Evolutionary conservation across 2,888 invertebrate genomes (phyloP).

Genomic region (Lasioglossum oenotherae): DNA sequence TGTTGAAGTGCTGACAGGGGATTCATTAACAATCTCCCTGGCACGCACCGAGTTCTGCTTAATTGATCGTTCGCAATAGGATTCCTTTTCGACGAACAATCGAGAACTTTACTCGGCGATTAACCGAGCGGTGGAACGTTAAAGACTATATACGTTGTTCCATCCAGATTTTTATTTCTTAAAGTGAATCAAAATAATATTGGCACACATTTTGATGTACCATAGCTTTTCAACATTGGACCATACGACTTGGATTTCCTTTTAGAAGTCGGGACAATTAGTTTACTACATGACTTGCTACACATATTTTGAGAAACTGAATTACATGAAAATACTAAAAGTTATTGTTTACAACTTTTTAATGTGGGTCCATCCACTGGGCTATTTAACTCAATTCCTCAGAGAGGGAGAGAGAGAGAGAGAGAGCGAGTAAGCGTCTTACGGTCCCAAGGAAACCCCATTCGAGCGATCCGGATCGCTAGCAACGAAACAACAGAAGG

Average conservation of each 20-base stretch:
- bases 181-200: no score
- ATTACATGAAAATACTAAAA: no score
- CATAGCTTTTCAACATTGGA: no score
- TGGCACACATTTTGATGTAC: no score
- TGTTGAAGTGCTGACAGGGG: slow-evolving; percentile 1
- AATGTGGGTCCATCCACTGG: no score
- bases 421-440: background rate
- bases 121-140: background rate
- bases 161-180: background rate
- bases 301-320: no score
- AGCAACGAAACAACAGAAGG: background rate
- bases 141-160: background rate
- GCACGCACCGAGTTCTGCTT: background rate
- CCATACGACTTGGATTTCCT: no score
- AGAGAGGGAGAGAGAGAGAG: background rate
- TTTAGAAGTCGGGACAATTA: no score
- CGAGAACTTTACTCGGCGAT: background rate
- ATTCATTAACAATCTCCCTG: slow-evolving; percentile 23
- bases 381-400: background rate
- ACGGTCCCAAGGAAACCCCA: background rate
- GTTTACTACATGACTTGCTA: no score
- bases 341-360: no score
- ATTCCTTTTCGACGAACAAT: background rate
- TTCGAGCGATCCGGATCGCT: background rate
- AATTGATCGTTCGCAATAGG: background rate